Base-by-base conservation (phyloP, 2,113 vertebrate species). In the Tachysurus vachellii region DNA sequence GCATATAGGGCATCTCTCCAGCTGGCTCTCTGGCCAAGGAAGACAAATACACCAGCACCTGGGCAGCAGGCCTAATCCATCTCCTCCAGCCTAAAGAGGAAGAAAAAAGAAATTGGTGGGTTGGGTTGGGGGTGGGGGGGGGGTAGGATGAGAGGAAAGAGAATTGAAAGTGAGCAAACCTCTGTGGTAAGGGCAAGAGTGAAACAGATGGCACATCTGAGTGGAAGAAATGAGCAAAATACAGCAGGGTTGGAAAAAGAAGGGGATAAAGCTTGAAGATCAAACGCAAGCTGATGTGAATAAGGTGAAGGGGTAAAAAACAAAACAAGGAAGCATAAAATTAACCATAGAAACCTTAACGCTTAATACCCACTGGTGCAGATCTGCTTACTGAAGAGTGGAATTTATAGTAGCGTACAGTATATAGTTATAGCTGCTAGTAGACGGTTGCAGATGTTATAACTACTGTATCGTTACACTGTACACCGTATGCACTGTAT, bases 11-110 rank as follows among this genome's bases (percentile, higher is more conserved):
- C 89, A 77, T 16, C 61, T 64, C 79, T 88, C 89, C 89, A 90
- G 87, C 87, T 90, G 89, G 87, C 88, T 59, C 44, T 62, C 36
- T 8, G 68, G 77, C 68, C 76, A n/a, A 56, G 9, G 19, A 88
- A 88, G 89, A 90, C 89, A 86, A 88, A 90, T 90, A 88, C 82
- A 77, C 77, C 87, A 84, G 62, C 79, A 86, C 89, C 80, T 86
- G 68, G 85, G 82, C 87, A 77, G 82, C 77, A 84, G 61, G 87
- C 85, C 87, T 83, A 70, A 90, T 88, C 87, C 82, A 88, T 88
- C 85, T 90, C 87, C 62, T 82, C 85, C 79, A 82, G 82, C 31
- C 85, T 83, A 56, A 80, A 87, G 85, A 76, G 57, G 47, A 71
- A 57, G 77, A 79, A 23, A 62, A 82, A 23, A 44, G 36, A 23